Conservation (phyloP, 2,888 invertebrate species). For the Dynastes hyllus region DNA sequence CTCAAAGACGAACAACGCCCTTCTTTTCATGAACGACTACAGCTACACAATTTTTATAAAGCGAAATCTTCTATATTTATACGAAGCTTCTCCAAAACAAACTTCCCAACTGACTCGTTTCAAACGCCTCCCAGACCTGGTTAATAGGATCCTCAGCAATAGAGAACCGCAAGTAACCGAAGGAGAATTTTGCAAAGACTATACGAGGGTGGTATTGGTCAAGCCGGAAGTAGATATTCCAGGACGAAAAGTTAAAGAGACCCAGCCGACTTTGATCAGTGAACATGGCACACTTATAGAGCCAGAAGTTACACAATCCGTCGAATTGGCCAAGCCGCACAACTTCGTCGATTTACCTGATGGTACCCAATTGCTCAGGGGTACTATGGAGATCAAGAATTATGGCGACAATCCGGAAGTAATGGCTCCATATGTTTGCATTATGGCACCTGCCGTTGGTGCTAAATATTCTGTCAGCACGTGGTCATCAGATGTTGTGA, state of each 20-base stretch:
- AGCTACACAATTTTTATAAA: conserved; percentile 76
- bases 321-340: conserved; percentile 74
- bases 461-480: conserved; percentile 76
- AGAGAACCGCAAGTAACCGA: background rate
- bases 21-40: conserved; percentile 77
- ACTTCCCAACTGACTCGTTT: conserved; percentile 75
- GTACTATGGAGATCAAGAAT: conserved; percentile 69
- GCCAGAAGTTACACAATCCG: conserved; percentile 63
- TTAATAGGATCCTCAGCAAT: conserved; percentile 21
- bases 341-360: conserved; percentile 78
- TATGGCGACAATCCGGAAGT: conserved; percentile 58
- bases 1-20: conserved; percentile 72
- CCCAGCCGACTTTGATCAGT: conserved; percentile 29
- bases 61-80: conserved; percentile 77
- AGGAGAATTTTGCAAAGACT: conserved; percentile 37
- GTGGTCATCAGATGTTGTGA: conserved; percentile 77
- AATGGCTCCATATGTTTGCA: conserved; percentile 74
- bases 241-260: background rate
- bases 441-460: conserved; percentile 77
- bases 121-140: conserved; percentile 69
- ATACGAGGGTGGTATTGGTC: conserved; percentile 37
- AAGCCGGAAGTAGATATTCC: conserved; percentile 34
- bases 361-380: conserved; percentile 75
- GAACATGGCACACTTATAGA: conserved; percentile 50
- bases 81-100: conserved; percentile 74